Evolutionary conservation across 2,797 vertebrate species (phyloP), one percentile per base, ranked within the genome.

Genomic region (Bryconaethiops microstoma): DNA sequence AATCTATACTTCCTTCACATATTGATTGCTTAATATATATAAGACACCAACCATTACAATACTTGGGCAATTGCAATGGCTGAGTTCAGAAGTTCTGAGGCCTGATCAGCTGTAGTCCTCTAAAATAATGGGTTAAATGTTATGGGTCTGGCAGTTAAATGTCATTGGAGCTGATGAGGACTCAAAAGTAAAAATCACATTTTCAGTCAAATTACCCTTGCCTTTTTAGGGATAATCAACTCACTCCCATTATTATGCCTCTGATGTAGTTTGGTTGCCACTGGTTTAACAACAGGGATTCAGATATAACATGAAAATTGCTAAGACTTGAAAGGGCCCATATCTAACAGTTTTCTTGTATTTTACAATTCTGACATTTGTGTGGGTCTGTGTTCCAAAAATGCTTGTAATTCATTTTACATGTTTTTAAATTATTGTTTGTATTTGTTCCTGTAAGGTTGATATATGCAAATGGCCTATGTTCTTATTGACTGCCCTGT

Each of bases 101-200:
- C n/a, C 1, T 2, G 64, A 75, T 76, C 17, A 50, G 55, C 35
- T 50, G 25, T 50, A 50, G 39, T 10, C 4, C 40, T 10, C 23
- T 5, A n/a, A n/a, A 25, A 70, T 80, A 79, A 76, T 82, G 79
- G 68, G 17, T 59, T 86, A n/a, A n/a, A n/a, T n/a, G n/a, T n/a
- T n/a, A n/a, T n/a, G n/a, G n/a, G n/a, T 79, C 69, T 82, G 79
- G 82, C 59, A 54, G 42, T 57, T 52, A 40, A 82, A 64, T 8
- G 2, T 57, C 29, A 79, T 21, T 63, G 48, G 52, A 54, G 42
- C 81, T 23, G 75, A 42, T 69, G 50, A 69, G 65, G 78, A 65
- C 12, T 21, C n/a, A n/a, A n/a, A n/a, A n/a, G n/a, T n/a, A n/a
- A n/a, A n/a, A n/a, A n/a, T n/a, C n/a, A n/a, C n/a, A n/a, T n/a